phyloP scores from a whole-genome alignment of 1,140 invertebrate genomes.

The Papilio dardanus region DNA sequence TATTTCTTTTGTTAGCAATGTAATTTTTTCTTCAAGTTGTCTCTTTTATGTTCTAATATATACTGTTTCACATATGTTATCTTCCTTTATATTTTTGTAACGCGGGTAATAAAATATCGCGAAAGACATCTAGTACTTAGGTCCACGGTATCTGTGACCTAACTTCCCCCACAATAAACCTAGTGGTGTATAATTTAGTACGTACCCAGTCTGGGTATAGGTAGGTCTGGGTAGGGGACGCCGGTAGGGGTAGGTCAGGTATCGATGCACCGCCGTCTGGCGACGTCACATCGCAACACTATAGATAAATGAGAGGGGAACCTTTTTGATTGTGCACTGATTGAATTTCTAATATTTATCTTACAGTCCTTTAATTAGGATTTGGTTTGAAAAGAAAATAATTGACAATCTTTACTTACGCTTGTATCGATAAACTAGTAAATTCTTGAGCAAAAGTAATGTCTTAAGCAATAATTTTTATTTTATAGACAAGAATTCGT shows the following conservation, averaged over 20 bases:
- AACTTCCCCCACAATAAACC: slow-evolving; percentile 53
- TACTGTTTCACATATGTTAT: no score
- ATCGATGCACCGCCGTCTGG: slow-evolving; percentile 41
- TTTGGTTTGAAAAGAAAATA: not conserved
- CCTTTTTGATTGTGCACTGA: not conserved
- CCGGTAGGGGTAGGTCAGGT: slow-evolving; percentile 66
- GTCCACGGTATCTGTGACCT: slow-evolving; percentile 43
- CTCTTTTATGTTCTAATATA: no score
- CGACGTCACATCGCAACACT: slow-evolving; percentile 14
- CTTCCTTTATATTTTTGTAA: not conserved
- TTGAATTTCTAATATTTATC: not conserved
- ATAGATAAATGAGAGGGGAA: slow-evolving; percentile 1
- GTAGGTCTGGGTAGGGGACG: slow-evolving; percentile 40
- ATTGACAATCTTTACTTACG: no score
- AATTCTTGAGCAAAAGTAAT: no score
- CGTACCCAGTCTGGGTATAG: slow-evolving; percentile 54
- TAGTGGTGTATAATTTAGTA: slow-evolving; percentile 69
- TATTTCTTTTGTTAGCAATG: no score
- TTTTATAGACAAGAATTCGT: no score
- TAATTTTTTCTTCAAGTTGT: no score
- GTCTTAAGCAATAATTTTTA: no score
- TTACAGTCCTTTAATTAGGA: not conserved
- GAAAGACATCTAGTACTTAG: slow-evolving; percentile 33
- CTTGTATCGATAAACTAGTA: no score
- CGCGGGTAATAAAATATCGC: not conserved